Percentiles rank a stretch among this genome's conserved stretches.
phyloP scores from a whole-genome alignment of 2,797 vertebrate species.

The Rousettus madagascariensis region DNA sequence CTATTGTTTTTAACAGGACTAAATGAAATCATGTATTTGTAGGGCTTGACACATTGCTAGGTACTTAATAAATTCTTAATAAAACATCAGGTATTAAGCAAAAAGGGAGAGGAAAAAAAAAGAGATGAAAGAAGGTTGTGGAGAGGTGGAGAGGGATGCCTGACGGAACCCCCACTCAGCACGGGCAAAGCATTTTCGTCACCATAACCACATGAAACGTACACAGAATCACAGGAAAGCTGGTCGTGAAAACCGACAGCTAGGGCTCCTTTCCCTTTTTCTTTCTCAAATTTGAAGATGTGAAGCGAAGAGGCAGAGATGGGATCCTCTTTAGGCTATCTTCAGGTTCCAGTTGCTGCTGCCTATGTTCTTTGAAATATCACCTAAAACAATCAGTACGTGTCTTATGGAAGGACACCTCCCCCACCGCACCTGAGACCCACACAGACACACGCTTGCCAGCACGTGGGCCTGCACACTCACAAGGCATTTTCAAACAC shows the following conservation, averaged over 20 bases:
- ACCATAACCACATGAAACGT: not conserved
- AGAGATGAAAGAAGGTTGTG: not conserved
- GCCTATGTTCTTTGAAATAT: not conserved
- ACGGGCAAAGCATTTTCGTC: not conserved
- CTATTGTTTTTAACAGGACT: not conserved
- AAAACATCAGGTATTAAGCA: not conserved
- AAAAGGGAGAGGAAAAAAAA: not conserved
- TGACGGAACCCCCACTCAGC: not conserved
- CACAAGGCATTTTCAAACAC: not conserved
- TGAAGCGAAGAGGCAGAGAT: not conserved
- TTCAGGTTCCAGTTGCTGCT: not conserved
- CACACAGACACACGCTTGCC: not conserved
- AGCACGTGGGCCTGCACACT: not conserved
- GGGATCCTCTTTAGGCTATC: not conserved
- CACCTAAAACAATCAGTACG: not conserved
- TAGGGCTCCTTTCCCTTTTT: not conserved
- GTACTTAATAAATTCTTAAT: not conserved
- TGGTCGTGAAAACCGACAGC: not conserved
- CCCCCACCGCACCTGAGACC: not conserved
- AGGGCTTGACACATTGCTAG: not conserved
- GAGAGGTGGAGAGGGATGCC: not conserved
- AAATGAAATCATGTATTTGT: not conserved
- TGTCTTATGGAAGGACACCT: fast-evolving
- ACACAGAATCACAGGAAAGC: not conserved
- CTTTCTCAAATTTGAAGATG: not conserved